phyloP scores from a whole-genome alignment of 2,113 vertebrate species.

The Struthio camelus region DNA sequence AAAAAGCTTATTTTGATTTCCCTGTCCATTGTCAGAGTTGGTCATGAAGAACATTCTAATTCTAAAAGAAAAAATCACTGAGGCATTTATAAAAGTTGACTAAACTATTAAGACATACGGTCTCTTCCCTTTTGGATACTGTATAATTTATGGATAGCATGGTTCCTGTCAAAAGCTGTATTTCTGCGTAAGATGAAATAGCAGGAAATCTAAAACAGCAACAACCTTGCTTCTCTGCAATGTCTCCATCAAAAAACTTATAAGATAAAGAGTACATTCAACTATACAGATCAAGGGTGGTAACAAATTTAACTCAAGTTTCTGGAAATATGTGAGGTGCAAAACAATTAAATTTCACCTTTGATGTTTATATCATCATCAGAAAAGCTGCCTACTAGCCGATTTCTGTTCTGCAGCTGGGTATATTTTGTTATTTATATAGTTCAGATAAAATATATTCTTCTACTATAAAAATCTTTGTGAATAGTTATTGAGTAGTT shows the following conservation, averaged over 20 bases:
- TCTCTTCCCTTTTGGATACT: background rate
- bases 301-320: background rate
- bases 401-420: background rate
- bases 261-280: background rate
- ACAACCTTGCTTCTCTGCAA: background rate
- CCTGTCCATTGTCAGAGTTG: background rate
- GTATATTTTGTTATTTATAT: background rate
- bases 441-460: background rate
- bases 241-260: background rate
- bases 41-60: background rate
- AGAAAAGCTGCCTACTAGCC: background rate
- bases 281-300: rapidly evolving
- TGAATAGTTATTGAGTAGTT: background rate
- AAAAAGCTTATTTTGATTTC: background rate
- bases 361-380: background rate
- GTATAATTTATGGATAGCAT: background rate
- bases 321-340: background rate
- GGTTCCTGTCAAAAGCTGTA: background rate
- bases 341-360: background rate
- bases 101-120: background rate
- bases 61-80: background rate
- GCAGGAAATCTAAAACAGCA: background rate
- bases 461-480: background rate
- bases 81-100: background rate
- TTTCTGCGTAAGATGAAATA: background rate